Evolutionary conservation across 2,888 invertebrate species (phyloP).

Genomic region (Melinopterus prodromus): DNA sequence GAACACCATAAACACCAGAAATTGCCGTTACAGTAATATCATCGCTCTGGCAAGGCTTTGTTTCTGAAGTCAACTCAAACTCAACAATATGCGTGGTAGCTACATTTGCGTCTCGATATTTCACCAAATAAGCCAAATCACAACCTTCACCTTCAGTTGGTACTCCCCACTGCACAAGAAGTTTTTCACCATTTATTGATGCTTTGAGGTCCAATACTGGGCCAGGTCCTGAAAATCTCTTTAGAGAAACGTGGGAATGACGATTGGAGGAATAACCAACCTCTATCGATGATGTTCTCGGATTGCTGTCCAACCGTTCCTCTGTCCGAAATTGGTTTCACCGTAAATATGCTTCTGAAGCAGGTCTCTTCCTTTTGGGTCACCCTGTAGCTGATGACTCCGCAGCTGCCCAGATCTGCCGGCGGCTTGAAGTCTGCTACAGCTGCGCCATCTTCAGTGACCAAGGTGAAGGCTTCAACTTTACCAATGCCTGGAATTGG

Average conservation of each 20-base stretch:
- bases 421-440: background rate
- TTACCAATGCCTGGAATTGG: background rate
- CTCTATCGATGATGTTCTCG: background rate
- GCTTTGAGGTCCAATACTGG: background rate
- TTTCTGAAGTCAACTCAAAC: background rate
- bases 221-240: background rate
- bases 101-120: background rate
- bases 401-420: background rate
- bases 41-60: background rate
- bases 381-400: background rate
- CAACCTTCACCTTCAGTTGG: background rate
- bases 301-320: background rate
- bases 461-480: background rate
- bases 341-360: background rate
- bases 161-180: background rate
- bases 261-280: background rate
- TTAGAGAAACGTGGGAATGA: background rate
- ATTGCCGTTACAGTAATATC: background rate
- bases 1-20: background rate
- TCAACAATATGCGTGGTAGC: background rate
- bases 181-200: background rate
- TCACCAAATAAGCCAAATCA: background rate
- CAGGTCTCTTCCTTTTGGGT: background rate
- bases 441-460: background rate
- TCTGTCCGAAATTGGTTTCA: background rate